Conservation (phyloP, 1,140 invertebrate species). For the Elymnias hypermnestra region DNA sequence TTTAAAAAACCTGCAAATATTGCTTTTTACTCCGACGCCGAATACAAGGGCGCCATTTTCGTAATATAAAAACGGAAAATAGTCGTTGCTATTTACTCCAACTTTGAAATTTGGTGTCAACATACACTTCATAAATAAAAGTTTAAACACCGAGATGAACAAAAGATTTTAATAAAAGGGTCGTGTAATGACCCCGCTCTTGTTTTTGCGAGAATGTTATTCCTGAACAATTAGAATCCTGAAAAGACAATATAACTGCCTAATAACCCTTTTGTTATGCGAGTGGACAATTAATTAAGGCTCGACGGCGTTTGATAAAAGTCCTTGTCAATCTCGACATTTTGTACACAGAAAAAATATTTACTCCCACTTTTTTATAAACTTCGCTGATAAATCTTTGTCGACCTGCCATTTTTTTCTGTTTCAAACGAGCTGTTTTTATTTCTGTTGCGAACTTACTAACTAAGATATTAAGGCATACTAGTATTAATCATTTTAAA, state of each 20-base stretch:
- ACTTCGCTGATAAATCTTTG: background rate
- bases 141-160: slow-evolving; percentile 5
- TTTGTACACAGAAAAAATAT: background rate
- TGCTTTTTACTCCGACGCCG: too few relatives aligned
- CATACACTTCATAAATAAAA: slow-evolving; percentile 2
- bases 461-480: too few relatives aligned
- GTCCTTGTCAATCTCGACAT: background rate
- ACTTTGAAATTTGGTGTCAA: too few relatives aligned
- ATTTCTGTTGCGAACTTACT: too few relatives aligned
- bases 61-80: too few relatives aligned
- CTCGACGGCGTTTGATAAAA: background rate
- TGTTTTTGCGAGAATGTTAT: slow-evolving; percentile 7
- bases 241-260: slow-evolving; percentile 11
- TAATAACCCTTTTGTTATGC: slow-evolving; percentile 16
- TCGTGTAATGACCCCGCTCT: slow-evolving; percentile 5
- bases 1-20: too few relatives aligned
- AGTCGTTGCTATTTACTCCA: too few relatives aligned
- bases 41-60: too few relatives aligned
- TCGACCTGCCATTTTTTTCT: background rate
- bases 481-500: too few relatives aligned
- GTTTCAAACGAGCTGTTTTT: background rate
- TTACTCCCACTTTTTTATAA: background rate
- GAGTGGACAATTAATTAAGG: slow-evolving; percentile 15
- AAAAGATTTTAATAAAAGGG: slow-evolving; percentile 13
- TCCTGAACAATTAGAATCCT: slow-evolving; percentile 21